These are phyloP conservation scores for Ochotona princeps DNA, from an alignment of 2,113 vertebrate species.

Conservation along the genomic window DNA sequence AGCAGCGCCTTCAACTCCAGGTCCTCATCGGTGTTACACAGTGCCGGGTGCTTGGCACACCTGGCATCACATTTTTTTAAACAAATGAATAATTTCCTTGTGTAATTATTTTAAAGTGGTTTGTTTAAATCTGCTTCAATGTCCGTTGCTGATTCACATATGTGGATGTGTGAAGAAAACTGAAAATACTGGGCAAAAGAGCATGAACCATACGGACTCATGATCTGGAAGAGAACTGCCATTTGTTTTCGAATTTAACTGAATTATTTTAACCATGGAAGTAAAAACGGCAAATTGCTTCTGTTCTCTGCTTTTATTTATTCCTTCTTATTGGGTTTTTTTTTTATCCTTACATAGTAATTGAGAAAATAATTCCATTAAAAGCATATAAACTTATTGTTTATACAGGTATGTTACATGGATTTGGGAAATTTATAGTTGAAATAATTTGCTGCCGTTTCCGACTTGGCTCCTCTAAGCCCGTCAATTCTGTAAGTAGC, in stretches of 20 bases:
- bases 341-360: slow-evolving; percentile 23
- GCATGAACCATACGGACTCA: background rate
- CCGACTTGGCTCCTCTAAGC: slow-evolving; percentile 90
- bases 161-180: background rate
- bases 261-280: background rate
- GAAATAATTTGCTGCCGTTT: slow-evolving; percentile 96
- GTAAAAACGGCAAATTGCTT: background rate
- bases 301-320: background rate
- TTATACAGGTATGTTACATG: slow-evolving; percentile 94
- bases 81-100: slow-evolving; percentile 31
- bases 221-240: slow-evolving; percentile 15
- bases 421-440: slow-evolving; percentile 92
- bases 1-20: background rate
- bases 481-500: slow-evolving; percentile 86
- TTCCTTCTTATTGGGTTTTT: background rate
- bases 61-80: background rate
- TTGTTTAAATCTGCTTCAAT: slow-evolving; percentile 37
- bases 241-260: slow-evolving; percentile 37
- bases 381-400: slow-evolving; percentile 61
- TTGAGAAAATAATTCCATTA: slow-evolving; percentile 47
- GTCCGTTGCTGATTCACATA: slow-evolving; percentile 28
- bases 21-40: background rate
- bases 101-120: background rate
- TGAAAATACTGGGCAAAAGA: slow-evolving; percentile 16
- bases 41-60: background rate